These are phyloP conservation scores for Macrotrachela quadricornifera DNA, from an alignment of 1,140 invertebrate genomes.

Conservation along the genomic window DNA sequence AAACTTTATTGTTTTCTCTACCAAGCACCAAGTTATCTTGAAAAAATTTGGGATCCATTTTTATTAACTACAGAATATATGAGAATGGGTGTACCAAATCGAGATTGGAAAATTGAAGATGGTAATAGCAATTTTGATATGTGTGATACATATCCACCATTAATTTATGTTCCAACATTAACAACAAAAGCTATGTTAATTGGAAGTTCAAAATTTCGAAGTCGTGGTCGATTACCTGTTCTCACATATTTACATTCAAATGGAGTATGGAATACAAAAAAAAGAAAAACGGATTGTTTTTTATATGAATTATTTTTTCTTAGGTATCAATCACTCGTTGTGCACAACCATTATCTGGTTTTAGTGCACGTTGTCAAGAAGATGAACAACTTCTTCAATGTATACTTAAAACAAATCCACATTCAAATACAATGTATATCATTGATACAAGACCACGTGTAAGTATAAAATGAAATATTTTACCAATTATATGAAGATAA, in stretches of 20 bases:
- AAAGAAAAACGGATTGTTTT: too few relatives aligned
- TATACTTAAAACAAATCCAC: constrained; percentile 72
- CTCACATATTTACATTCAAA: constrained; percentile 67
- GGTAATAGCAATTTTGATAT: constrained; percentile 16
- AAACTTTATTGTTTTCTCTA: neutral
- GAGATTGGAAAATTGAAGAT: constrained; percentile 20
- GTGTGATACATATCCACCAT: constrained; percentile 82
- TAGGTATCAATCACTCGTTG: constrained; percentile 68
- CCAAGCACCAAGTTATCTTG: neutral
- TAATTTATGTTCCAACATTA: constrained; percentile 66
- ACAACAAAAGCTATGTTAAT: constrained; percentile 44
- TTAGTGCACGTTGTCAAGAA: constrained; percentile 82
- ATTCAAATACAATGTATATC: constrained; percentile 74
- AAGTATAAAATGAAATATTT: constrained; percentile 18
- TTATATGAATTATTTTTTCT: too few relatives aligned
- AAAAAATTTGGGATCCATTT: neutral
- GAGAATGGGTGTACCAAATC: too few relatives aligned
- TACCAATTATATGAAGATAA: too few relatives aligned
- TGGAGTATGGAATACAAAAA: constrained; percentile 44
- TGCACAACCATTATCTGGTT: constrained; percentile 86
- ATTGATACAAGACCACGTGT: constrained; percentile 89
- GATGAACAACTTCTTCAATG: constrained; percentile 87
- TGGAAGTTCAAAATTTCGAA: constrained; percentile 80
- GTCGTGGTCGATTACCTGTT: constrained; percentile 74
- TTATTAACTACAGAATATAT: constrained; percentile 20